phyloP scores from a whole-genome alignment of 2,888 invertebrate species.

The Geophilus truncorum region DNA sequence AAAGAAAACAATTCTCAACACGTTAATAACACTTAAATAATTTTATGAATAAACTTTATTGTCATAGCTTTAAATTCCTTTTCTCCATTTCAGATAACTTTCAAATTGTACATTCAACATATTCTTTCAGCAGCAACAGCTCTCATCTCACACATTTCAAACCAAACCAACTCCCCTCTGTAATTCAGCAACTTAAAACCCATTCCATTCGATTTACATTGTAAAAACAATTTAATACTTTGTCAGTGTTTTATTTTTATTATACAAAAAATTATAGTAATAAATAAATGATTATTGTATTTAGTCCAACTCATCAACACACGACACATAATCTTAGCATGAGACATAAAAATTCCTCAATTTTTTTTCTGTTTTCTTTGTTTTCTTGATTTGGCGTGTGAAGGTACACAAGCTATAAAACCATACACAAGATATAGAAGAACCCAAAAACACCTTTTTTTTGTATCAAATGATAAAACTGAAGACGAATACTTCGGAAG shows the following conservation, averaged over 20 bases:
- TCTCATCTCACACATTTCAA: not conserved
- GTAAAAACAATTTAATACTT: slow-evolving; percentile 14
- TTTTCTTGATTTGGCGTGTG: not conserved
- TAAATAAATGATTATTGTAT: not conserved
- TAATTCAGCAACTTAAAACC: not conserved
- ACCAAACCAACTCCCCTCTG: not conserved
- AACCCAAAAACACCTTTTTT: not conserved
- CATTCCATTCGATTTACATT: not conserved
- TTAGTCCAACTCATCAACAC: slow-evolving; percentile 11
- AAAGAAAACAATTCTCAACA: not conserved
- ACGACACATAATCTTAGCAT: slow-evolving; percentile 6
- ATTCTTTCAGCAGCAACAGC: not conserved
- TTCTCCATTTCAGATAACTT: not conserved
- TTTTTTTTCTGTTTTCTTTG: not conserved
- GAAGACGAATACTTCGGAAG: not conserved
- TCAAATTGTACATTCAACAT: not conserved
- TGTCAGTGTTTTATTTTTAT: not conserved
- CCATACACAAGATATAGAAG: not conserved
- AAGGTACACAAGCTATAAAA: not conserved
- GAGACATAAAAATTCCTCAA: slow-evolving; percentile 1
- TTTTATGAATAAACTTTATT: slow-evolving; percentile 14
- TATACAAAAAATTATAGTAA: slow-evolving; percentile 6
- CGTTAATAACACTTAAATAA: not conserved
- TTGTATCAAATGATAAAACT: not conserved
- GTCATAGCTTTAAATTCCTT: not conserved